Base-by-base conservation (phyloP, 2,888 invertebrate species). In the Machimus rusticus region DNA sequence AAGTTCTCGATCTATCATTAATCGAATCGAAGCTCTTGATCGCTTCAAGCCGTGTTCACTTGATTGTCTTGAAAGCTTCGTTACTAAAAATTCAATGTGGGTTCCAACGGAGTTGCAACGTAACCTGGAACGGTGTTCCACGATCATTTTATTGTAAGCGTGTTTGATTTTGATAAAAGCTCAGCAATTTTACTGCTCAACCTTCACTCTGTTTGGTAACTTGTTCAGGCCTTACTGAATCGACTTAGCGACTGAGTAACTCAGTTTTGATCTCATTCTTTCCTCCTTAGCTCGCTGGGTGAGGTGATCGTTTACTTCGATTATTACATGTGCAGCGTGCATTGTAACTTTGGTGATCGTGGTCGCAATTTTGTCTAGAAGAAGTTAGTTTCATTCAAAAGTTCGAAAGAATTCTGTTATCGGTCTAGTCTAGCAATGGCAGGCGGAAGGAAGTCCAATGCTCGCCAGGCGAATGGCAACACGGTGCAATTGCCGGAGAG, bases 401-500 rank as follows among this genome's bases (percentile, higher is more conserved):
- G 66, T 66, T 6, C 12, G 12, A 28, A 66, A 23, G 66, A 66
- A 66, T 28, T 28, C 12, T 12, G 28, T n/a, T 28, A 66, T 66
- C 28, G 51, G n/a, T 66, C 46, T 28, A 28, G 12, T 81, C n/a
- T 28, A 39, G 77, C 39, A 84, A 93, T 93, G 93, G 93, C 92
- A 90, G 92, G 91, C 89, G 91, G 91, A 90, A 92, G 89, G 90
- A 92, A 91, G 89, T 91, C 90, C 39, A 89, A 86, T 89, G 88
- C 91, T 89, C 91, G 92, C 89, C 81, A 55, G 0, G 34, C 9
- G 8, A 91, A 91, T 89, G 91, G 92, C 84, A 91, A 90, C 89
- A 90, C 90, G 88, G 91, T 90, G 87, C 90, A 91, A 89, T 90
- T 93, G 89, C 93, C 92, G 51, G 92, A 93, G 90, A 91, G 93